Evolutionary conservation across 2,888 invertebrate species (phyloP).

Genomic region (Archips xylosteana): DNA sequence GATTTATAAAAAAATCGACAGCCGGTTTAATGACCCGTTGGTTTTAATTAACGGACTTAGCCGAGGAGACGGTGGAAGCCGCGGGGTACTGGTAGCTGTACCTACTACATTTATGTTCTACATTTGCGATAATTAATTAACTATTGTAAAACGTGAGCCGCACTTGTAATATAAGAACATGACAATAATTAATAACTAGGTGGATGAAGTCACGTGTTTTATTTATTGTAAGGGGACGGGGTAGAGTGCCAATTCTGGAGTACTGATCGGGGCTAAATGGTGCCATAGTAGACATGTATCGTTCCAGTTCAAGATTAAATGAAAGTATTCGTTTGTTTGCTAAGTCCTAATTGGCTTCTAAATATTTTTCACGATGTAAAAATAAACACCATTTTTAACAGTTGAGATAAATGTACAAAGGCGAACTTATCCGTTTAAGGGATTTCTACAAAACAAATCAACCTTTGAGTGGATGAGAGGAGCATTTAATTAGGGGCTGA

Average conservation of each 20-base stretch:
- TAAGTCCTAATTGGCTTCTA: no score
- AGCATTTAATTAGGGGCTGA: no score
- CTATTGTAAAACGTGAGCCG: background rate
- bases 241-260: background rate
- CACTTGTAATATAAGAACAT: background rate
- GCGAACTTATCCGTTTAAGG: no score
- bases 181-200: background rate
- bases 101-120: background rate
- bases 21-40: slow-evolving; percentile 16
- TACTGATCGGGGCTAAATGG: no score
- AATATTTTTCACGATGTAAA: no score
- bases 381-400: no score
- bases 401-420: no score
- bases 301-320: no score
- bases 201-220: background rate
- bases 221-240: background rate
- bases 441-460: no score
- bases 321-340: no score
- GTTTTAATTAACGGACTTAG: slow-evolving; percentile 8
- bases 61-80: background rate
- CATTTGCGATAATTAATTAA: background rate
- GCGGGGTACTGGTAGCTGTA: background rate
- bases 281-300: no score
- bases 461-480: no score
- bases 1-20: slow-evolving; percentile 10